phyloP scores from a whole-genome alignment of 2,888 invertebrate species.

The Drosophila quasianomalipes region DNA sequence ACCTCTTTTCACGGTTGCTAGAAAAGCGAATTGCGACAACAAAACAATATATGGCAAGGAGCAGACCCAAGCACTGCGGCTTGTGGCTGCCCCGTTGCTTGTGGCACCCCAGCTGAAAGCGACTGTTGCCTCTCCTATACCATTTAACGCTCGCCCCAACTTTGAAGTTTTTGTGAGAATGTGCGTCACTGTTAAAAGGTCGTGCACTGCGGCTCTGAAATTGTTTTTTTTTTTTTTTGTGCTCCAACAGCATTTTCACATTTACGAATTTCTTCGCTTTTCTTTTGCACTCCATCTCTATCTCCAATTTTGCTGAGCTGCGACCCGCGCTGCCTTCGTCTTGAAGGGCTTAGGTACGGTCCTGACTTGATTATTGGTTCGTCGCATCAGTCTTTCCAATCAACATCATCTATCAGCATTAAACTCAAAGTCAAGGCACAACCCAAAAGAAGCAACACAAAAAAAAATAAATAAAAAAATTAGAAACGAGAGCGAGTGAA shows the following conservation, averaged over 20 bases:
- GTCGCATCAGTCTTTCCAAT: slow-evolving; percentile 79
- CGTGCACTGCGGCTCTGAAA: slow-evolving; percentile 40
- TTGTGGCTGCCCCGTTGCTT: slow-evolving; percentile 57
- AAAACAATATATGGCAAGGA: slow-evolving; percentile 51
- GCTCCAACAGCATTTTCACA: slow-evolving; percentile 44
- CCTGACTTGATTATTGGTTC: slow-evolving; percentile 77
- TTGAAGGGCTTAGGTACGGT: slow-evolving; percentile 71
- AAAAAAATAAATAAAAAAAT: slow-evolving; percentile 40
- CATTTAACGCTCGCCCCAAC: slow-evolving; percentile 52
- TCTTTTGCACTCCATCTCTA: slow-evolving; percentile 36
- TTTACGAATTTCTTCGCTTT: slow-evolving; percentile 50
- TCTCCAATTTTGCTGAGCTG: slow-evolving; percentile 54
- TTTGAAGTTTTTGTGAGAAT: slow-evolving; percentile 54
- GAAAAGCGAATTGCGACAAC: slow-evolving; percentile 20
- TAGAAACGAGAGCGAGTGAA: background rate
- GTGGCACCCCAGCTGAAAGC: slow-evolving; percentile 7
- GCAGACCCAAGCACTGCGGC: slow-evolving; percentile 62
- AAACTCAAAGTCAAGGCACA: slow-evolving; percentile 55
- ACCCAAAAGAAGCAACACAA: slow-evolving; percentile 16
- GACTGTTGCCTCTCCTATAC: slow-evolving; percentile 42
- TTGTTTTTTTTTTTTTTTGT: slow-evolving; percentile 29
- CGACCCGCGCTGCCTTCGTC: slow-evolving; percentile 60
- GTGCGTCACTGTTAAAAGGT: slow-evolving; percentile 68
- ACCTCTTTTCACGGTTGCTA: background rate
- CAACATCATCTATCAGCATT: slow-evolving; percentile 77